Evolutionary conservation across 2,113 vertebrate species (phyloP).

Genomic region (Lamprotornis superbus): DNA sequence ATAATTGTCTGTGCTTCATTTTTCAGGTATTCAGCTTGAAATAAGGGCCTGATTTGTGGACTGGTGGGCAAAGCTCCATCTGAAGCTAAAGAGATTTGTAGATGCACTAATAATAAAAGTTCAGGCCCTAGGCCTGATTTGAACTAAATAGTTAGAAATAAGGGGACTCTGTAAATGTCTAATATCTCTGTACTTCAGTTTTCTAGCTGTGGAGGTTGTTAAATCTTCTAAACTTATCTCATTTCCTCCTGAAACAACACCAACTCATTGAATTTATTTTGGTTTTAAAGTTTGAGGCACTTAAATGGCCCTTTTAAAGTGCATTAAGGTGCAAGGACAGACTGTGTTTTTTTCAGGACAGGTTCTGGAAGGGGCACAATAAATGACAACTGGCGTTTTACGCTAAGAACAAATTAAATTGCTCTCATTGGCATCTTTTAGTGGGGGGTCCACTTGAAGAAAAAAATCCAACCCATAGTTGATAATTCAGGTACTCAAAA

Average conservation of each 20-base stretch:
- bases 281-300: not conserved
- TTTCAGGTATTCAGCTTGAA: conserved; percentile 39
- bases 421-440: not conserved
- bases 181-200: not conserved
- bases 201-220: not conserved
- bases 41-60: conserved; percentile 2
- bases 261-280: not conserved
- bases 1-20: not conserved
- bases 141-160: not conserved
- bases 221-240: not conserved
- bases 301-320: not conserved
- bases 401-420: not conserved
- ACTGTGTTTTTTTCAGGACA: not conserved
- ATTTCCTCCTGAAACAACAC: not conserved
- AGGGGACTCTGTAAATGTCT: not conserved
- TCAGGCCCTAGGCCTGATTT: conserved; percentile 10
- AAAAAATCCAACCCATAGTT: not conserved
- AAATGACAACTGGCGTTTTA: not conserved
- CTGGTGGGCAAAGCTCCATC: not conserved
- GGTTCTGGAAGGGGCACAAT: not conserved
- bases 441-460: not conserved
- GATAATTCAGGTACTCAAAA: not conserved
- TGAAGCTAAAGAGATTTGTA: conserved; percentile 23
- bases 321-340: not conserved
- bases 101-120: not conserved